Evolutionary conservation across 2,113 vertebrate species (phyloP), one percentile per base, ranked within the genome.

Genomic region (Uropsilus gracilis): DNA sequence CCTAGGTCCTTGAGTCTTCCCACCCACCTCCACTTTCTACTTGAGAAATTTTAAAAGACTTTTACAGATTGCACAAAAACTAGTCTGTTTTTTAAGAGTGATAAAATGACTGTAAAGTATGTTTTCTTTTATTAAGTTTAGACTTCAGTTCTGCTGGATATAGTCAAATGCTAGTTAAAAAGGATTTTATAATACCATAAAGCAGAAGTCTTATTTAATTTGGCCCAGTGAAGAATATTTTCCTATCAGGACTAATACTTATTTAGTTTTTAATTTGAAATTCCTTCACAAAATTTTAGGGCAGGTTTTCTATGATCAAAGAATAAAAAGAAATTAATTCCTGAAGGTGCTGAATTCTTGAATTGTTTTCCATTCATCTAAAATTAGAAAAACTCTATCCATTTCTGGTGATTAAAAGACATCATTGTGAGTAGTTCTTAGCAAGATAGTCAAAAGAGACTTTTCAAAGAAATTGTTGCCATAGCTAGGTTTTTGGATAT

Each of bases 221-320:
- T 94, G 16, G 5, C 42, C 30, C 20, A 37, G 44, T 66, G 72
- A 61, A 68, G 39, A 55, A 63, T 37, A 63, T 76, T 57, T 68
- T 66, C 22, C 48, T 68, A 66, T 77, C 8, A 72, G 12, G 61
- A 78, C n/a, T 77, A 44, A 57, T 69, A 28, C 13, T 92, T 66
- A 78, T n/a, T 73, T 90, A 42, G 28, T 53, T 94, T 59, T 71
- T 34, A 50, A 76, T 80, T 90, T 85, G 68, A 5, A 91, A 64
- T 68, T 76, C 32, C 50, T 63, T 86, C n/a, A 80, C 39, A 90
- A 44, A 24, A 30, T 85, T 95, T 81, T 69, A 78, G 30, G 68
- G 68, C 26, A 86, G 50, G 4, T 63, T 92, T 92, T 85, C 8
- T 48, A 30, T 39, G n/a, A 10, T 83, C 26, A 46, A 26, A 63